Percentiles rank a stretch among this genome's conserved stretches.
Evolutionary conservation across 1,140 invertebrate genomes (phyloP).

Genomic region (Saccostrea glomerata): DNA sequence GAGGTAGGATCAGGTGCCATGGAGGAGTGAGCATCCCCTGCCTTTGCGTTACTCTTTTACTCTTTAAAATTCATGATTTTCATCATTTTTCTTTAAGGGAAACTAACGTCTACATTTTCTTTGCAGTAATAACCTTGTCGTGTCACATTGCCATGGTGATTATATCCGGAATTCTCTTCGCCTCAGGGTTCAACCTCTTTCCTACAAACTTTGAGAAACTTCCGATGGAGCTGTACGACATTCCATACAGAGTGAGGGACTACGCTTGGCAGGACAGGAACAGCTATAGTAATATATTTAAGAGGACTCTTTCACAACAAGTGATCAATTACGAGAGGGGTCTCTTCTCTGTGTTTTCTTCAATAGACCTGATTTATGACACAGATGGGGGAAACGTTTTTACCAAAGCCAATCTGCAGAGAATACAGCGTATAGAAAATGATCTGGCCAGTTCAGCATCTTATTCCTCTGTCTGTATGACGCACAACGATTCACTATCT

Average conservation of each 20-base stretch:
- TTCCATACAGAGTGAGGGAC: slow-evolving; percentile 54
- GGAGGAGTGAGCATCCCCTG: too few relatives aligned
- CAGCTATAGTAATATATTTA: slow-evolving; percentile 19
- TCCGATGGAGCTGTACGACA: slow-evolving; percentile 51
- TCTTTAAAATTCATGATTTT: too few relatives aligned
- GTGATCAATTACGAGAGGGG: slow-evolving; percentile 41
- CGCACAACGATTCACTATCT: neutral
- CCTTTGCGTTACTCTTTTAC: too few relatives aligned
- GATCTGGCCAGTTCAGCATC: slow-evolving; percentile 9
- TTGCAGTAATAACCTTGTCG: slow-evolving; percentile 47
- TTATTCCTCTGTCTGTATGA: slow-evolving; percentile 43
- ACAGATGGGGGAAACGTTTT: slow-evolving; percentile 52
- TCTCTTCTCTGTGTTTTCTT: slow-evolving; percentile 7
- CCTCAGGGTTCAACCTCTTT: slow-evolving; percentile 46
- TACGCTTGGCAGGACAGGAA: slow-evolving; percentile 43
- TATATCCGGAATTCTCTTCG: slow-evolving; percentile 43
- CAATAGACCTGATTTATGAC: slow-evolving; percentile 46
- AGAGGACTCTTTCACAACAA: slow-evolving; percentile 30
- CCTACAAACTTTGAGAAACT: slow-evolving; percentile 51
- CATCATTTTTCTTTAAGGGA: too few relatives aligned
- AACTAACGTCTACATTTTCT: neutral
- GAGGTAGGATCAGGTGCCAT: too few relatives aligned
- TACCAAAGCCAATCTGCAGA: slow-evolving; percentile 42
- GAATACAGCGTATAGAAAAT: slow-evolving; percentile 48
- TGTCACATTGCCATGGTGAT: slow-evolving; percentile 42